Evolutionary conservation across 2,888 invertebrate genomes (phyloP).

Genomic region (Limnephilus rhombicus): DNA sequence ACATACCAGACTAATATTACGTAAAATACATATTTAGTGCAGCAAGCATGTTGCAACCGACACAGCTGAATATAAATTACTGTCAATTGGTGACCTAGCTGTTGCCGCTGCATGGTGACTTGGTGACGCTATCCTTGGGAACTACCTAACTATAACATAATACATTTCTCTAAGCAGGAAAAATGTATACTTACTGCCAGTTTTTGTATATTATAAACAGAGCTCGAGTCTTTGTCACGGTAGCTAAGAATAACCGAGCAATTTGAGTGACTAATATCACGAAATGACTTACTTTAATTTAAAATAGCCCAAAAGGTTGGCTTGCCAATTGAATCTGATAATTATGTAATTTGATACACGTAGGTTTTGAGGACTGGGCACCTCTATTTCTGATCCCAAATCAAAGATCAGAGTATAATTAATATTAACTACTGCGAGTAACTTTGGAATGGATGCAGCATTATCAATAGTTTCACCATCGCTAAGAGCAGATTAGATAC

Average conservation of each 20-base stretch:
- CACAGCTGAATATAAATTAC: slow-evolving; percentile 9
- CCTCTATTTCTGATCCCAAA: background rate
- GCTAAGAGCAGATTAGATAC: background rate
- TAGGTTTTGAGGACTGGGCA: background rate
- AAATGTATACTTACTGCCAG: background rate
- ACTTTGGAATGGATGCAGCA: background rate
- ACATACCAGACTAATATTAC: background rate
- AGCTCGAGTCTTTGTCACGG: background rate
- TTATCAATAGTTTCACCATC: slow-evolving; percentile 35
- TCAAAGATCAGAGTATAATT: background rate
- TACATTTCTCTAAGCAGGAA: background rate
- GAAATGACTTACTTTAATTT: background rate
- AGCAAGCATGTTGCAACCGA: background rate
- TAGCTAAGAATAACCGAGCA: background rate
- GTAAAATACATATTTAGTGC: slow-evolving; percentile 17
- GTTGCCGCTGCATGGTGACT: background rate
- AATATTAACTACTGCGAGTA: background rate
- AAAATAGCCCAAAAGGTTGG: slow-evolving; percentile 1
- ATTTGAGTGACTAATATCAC: background rate
- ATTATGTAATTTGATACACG: background rate
- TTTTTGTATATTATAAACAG: background rate
- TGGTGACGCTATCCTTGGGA: background rate
- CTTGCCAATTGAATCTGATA: background rate
- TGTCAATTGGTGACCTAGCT: slow-evolving; percentile 26
- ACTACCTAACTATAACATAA: background rate